Percentiles rank a stretch among this genome's conserved stretches.
These are phyloP conservation scores for Delia radicum DNA, from an alignment of 1,140 invertebrate species.

Conservation along the genomic window DNA sequence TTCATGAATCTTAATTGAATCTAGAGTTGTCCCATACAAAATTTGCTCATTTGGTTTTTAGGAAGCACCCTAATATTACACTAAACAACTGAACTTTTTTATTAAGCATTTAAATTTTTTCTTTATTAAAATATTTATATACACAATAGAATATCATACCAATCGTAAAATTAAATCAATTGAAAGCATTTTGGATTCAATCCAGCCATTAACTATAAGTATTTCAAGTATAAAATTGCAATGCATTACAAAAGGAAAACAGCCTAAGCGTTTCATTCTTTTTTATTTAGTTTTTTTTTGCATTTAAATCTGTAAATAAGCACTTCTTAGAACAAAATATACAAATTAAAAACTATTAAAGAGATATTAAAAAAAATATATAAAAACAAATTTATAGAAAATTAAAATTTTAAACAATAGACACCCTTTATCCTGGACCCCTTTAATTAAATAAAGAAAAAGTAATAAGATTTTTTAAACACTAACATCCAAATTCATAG, in stretches of 20 bases:
- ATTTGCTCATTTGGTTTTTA: too few relatives aligned
- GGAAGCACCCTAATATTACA: too few relatives aligned
- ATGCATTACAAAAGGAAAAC: not conserved
- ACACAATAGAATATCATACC: not conserved
- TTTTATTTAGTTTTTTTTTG: not conserved
- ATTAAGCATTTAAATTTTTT: slow-evolving; percentile 5
- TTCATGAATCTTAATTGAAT: too few relatives aligned
- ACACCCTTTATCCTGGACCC: not conserved
- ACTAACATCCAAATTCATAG: too few relatives aligned
- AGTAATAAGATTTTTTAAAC: too few relatives aligned
- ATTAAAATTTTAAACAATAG: not conserved
- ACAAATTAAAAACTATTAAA: not conserved
- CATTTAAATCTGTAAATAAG: not conserved
- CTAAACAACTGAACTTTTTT: too few relatives aligned
- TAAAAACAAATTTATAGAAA: not conserved
- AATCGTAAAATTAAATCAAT: not conserved
- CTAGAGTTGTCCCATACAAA: too few relatives aligned
- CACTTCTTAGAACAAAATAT: not conserved
- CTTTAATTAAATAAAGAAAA: too few relatives aligned
- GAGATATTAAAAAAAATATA: not conserved
- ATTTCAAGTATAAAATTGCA: not conserved
- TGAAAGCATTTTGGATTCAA: not conserved
- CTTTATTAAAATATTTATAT: slow-evolving; percentile 3
- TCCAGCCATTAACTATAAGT: not conserved
- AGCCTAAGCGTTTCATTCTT: not conserved